These are phyloP conservation scores for Zapornia atra DNA, from an alignment of 2,113 vertebrate species.

Conservation along the genomic window DNA sequence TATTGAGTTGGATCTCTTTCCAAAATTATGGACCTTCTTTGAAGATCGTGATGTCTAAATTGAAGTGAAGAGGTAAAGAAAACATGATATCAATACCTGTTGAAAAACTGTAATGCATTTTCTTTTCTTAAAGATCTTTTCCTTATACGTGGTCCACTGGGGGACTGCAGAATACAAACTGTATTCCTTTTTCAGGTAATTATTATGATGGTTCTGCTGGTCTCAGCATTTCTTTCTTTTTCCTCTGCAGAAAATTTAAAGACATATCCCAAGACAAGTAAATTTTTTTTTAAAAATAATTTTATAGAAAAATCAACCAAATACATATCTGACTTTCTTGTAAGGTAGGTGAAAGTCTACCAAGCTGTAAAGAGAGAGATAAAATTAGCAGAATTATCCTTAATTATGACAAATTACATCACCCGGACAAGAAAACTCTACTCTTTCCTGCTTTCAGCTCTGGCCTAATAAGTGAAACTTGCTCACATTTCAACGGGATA, in stretches of 20 bases:
- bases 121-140: neutral
- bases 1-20: constrained; percentile 97
- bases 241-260: neutral
- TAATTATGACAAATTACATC: neutral
- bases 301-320: neutral
- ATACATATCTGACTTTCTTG: neutral
- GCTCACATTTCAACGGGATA: neutral
- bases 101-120: neutral
- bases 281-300: neutral
- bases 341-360: neutral
- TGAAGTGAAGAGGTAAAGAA: constrained; percentile 37
- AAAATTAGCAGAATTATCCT: neutral
- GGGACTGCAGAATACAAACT: neutral
- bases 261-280: constrained; percentile 9
- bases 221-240: constrained; percentile 20
- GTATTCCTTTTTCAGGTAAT: constrained; percentile 12
- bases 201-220: neutral
- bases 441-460: neutral
- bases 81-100: neutral
- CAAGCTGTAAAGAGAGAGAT: neutral
- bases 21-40: constrained; percentile 97
- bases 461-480: neutral
- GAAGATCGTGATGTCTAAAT: constrained; percentile 90
- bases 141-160: neutral
- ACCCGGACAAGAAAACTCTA: neutral